Evolutionary conservation across 2,113 vertebrate species (phyloP).

Genomic region (Hydrolagus affinis): DNA sequence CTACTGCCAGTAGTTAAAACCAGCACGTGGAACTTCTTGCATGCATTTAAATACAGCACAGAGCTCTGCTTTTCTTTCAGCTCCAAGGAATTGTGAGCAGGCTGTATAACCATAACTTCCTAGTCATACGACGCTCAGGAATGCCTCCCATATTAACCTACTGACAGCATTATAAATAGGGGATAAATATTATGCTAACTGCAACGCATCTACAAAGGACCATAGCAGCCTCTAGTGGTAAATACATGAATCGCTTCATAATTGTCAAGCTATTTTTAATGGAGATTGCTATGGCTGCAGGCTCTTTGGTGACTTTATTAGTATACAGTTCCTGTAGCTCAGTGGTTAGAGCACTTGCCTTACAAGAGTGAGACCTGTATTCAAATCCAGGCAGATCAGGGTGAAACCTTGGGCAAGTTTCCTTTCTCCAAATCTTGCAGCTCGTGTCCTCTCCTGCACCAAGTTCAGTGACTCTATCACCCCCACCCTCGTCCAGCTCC

Average conservation of each 20-base stretch:
- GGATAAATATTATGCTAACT: neutral
- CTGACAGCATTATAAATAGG: neutral
- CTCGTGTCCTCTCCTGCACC: no score
- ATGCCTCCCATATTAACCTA: neutral
- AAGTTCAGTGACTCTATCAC: no score
- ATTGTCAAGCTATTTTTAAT: neutral
- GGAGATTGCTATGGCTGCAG: neutral
- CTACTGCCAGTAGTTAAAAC: neutral
- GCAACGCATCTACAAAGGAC: neutral
- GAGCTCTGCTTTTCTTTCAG: neutral
- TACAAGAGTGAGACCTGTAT: no score
- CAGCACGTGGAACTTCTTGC: neutral
- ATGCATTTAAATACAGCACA: neutral
- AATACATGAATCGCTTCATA: neutral
- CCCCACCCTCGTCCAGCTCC: no score
- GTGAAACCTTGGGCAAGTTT: no score
- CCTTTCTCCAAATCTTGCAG: no score
- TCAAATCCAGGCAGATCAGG: no score
- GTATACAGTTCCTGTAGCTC: no score
- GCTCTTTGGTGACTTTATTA: neutral
- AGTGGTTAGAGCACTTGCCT: no score
- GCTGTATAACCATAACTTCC: neutral
- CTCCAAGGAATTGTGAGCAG: neutral
- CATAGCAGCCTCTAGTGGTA: slow-evolving; percentile 16
- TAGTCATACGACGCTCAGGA: neutral